phyloP scores from a whole-genome alignment of 1,140 invertebrate genomes.

The Neodiprion pinetum region DNA sequence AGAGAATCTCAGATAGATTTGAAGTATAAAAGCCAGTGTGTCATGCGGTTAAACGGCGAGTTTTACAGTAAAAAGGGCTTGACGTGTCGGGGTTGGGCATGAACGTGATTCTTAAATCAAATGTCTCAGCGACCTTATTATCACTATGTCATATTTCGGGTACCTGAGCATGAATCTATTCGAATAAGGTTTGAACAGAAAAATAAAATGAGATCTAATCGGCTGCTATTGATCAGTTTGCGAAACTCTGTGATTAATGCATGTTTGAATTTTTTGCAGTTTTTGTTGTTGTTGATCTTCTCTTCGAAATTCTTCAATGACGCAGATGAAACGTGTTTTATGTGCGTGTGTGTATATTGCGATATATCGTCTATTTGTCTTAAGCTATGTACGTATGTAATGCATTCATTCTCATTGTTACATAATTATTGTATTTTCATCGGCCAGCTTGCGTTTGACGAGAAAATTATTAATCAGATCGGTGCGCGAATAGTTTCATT shows the following conservation, averaged over 20 bases:
- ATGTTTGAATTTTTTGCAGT: too few relatives aligned
- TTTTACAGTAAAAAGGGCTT: not conserved
- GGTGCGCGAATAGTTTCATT: not conserved
- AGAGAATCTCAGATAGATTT: slow-evolving; percentile 2
- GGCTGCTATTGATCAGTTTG: too few relatives aligned
- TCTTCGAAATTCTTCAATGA: too few relatives aligned
- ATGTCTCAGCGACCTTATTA: slow-evolving; percentile 60
- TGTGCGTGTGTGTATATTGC: slow-evolving; percentile 2
- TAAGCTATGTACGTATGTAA: not conserved
- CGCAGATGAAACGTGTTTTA: not conserved
- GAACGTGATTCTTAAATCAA: slow-evolving; percentile 56
- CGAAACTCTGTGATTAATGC: too few relatives aligned
- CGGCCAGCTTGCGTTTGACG: not conserved
- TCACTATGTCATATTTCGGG: not conserved
- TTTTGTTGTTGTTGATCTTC: too few relatives aligned
- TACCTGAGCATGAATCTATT: not conserved
- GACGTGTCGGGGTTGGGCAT: slow-evolving; percentile 54
- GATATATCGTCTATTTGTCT: not conserved
- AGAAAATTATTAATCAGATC: not conserved
- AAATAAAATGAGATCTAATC: too few relatives aligned
- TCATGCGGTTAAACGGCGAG: not conserved
- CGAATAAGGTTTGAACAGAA: not conserved
- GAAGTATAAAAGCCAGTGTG: not conserved
- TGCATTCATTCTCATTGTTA: slow-evolving; percentile 3
- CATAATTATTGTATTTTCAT: not conserved